These are phyloP conservation scores for Falco peregrinus DNA, from an alignment of 2,797 vertebrate genomes.

Conservation along the genomic window DNA sequence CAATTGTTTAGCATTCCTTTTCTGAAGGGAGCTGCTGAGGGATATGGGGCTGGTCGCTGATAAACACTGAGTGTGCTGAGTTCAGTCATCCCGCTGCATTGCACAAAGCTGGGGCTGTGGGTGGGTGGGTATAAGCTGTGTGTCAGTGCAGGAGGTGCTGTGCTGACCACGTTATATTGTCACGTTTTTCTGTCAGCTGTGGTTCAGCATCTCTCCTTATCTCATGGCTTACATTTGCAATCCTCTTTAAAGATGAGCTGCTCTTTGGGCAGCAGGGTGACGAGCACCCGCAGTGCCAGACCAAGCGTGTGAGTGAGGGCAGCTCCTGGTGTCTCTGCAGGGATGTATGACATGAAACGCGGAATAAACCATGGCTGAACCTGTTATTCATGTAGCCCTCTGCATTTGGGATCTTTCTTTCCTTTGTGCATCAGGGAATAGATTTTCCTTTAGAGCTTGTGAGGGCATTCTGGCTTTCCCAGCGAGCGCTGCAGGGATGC, in stretches of 20 bases:
- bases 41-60: rapidly evolving
- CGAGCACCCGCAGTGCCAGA: not conserved
- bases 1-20: not conserved
- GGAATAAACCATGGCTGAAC: not conserved
- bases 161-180: not conserved
- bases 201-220: not conserved
- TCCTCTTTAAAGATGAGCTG: not conserved
- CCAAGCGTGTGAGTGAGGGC: rapidly evolving
- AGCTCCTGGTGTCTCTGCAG: not conserved
- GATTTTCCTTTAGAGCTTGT: not conserved
- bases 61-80: rapidly evolving
- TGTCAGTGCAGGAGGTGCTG: not conserved
- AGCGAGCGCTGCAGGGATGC: rapidly evolving
- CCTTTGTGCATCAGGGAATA: not conserved
- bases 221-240: not conserved
- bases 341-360: not conserved
- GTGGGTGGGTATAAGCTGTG: not conserved
- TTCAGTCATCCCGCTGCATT: not conserved
- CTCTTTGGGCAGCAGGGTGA: not conserved
- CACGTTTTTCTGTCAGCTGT: not conserved
- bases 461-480: not conserved
- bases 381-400: not conserved
- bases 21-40: not conserved
- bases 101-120: not conserved
- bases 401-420: not conserved